These are phyloP conservation scores for Delichon dasypus DNA, from an alignment of 2,797 vertebrate species.

Conservation along the genomic window DNA sequence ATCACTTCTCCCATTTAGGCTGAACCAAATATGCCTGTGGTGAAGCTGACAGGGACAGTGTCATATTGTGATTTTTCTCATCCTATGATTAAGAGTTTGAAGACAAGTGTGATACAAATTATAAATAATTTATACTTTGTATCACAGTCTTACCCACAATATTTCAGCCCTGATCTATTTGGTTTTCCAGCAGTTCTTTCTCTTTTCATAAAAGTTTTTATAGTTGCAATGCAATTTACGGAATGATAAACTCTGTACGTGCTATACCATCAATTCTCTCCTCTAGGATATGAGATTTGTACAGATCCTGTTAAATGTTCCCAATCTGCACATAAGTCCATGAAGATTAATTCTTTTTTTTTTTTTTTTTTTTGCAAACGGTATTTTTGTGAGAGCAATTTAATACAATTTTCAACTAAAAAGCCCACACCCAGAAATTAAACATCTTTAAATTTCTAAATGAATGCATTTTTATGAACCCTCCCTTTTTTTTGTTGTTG, in stretches of 20 bases:
- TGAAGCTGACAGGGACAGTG: neutral
- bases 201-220: neutral
- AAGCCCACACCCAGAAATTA: neutral
- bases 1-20: neutral
- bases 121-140: neutral
- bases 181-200: neutral
- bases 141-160: neutral
- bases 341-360: neutral
- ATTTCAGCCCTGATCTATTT: neutral
- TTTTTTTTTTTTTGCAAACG: neutral
- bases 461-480: neutral
- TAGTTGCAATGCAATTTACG: neutral
- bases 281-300: neutral
- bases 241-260: neutral
- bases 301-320: neutral
- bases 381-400: neutral
- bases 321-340: neutral
- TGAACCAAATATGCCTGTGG: neutral
- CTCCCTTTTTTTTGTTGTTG: accelerated
- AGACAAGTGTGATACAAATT: neutral
- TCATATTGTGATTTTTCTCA: neutral
- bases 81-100: neutral
- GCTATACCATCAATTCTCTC: neutral
- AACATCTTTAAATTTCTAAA: neutral
- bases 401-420: neutral